Evolutionary conservation across 2,113 vertebrate species (phyloP).

Genomic region (Aldabrachelys gigantea): DNA sequence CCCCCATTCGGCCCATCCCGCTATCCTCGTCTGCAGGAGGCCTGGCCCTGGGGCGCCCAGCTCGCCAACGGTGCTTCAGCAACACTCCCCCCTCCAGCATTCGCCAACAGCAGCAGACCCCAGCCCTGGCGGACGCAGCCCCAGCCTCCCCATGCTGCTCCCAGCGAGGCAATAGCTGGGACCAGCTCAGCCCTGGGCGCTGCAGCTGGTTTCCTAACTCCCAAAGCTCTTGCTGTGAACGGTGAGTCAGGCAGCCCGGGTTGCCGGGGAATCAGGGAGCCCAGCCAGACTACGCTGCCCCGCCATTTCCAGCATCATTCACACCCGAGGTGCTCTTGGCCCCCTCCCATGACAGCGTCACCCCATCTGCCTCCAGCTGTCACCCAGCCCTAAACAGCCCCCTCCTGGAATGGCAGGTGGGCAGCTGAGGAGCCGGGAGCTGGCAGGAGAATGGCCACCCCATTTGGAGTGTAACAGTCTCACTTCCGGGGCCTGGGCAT

Average conservation of each 20-base stretch:
- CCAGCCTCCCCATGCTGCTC: no score
- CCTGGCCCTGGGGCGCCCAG: not conserved
- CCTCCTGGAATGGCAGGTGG: not conserved
- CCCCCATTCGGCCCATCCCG: not conserved
- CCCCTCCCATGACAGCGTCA: accelerated
- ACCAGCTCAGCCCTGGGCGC: not conserved
- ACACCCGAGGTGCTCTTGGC: not conserved
- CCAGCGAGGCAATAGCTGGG: no score
- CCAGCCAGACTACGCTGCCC: not conserved
- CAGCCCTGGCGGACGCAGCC: not conserved
- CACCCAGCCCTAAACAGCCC: not conserved
- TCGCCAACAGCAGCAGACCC: not conserved
- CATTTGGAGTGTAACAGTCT: not conserved
- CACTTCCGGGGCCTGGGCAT: not conserved
- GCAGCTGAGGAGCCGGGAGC: not conserved
- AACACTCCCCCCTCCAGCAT: not conserved
- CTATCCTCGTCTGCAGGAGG: not conserved
- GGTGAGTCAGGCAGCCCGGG: not conserved
- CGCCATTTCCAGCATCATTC: not conserved
- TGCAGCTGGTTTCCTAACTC: not conserved
- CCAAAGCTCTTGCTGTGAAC: not conserved
- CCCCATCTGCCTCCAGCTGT: not conserved
- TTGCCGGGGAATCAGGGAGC: not conserved
- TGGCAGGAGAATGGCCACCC: not conserved
- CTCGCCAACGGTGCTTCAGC: not conserved